Evolutionary conservation across 2,888 invertebrate species (phyloP), one percentile per base, ranked within the genome.

Genomic region (Leucophora obtusa): DNA sequence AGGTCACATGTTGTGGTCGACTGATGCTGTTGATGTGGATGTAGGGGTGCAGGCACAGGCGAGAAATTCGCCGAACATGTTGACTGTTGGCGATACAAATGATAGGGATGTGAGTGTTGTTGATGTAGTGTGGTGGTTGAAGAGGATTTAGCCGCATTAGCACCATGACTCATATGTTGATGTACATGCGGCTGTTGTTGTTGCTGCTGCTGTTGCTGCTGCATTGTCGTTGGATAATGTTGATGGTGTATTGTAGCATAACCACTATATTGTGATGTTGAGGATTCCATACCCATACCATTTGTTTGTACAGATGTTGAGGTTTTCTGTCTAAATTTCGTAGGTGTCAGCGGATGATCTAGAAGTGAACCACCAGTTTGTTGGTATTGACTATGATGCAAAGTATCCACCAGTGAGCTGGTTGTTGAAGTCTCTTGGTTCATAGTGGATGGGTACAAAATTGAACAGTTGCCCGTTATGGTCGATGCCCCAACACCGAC

Each of bases 1-100:
- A 90, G 85, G 84, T 90, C 90, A 84, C 87, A 86, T 79, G 90
- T 90, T 77, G 89, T 90, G 56, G 90, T 90, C 83, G 90, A 89
- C 83, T 90, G 90, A 82, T 90, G 89, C 78, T 89, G 87, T 84
- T 90, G 90, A 85, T 90, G 88, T 71, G 89, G 86, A 82, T 90
- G 89, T 79, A 89, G 74, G 50, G 89, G 90, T 79, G 89, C 86
- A 74, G 90, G 90, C 83, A 89, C 86, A 69, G 90, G 90, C 79
- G 90, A 90, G 75, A 89, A 90, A 74, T 88, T 89, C 35, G 90
- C 90, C 84, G 90, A 90, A 72, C 89, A 87, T 63, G 88, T 87
- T 62, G 90, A 90, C 81, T 89, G 89, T 83, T 90, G 90, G 3
- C 90, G 87, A 81, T 89, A 89, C 70, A 90, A 84, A 83, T 89